Evolutionary conservation across 2,113 vertebrate species (phyloP), one percentile per base, ranked within the genome.

Genomic region (Sylvietta virens): DNA sequence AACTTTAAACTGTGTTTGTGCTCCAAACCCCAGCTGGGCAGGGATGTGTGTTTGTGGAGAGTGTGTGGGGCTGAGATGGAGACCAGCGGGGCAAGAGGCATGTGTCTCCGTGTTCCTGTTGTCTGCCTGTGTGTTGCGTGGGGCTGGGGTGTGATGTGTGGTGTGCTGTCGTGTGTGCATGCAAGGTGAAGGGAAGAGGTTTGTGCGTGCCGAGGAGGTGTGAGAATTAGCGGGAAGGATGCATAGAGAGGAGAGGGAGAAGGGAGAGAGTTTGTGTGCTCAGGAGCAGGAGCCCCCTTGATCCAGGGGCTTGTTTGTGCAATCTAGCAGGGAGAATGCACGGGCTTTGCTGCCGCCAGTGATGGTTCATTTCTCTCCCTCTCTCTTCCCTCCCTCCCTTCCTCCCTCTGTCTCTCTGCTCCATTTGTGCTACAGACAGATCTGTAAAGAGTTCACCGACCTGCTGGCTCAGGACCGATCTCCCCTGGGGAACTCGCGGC

Each of bases 391-490:
- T 74, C 35, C 64, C 45, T 81, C 54, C 82, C 66, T 78, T 27
- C 69, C 62, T 92, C 88, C 91, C 76, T 87, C 84, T 70, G 42
- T 86, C 83, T 96, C 95, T 96, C 89, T 93, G 95, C 95, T 77
- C 96, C 95, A 93, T 96, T 94, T 97, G 97, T 95, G 95, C 97
- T 97, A 91, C 97, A 99, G 99, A 98, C 99, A 99, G 99, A 99
- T 99, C 96, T 99, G 99, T 98, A 99, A 99, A 98, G 99, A 99
- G 98, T 99, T 99, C 98, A 99, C 99, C 96, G 99, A 99, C 98
- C 99, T 99, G 98, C 98, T 99, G 98, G 99, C 99, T 97, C 99
- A 99, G 98, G 99, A 99, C 98, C 99, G 99, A 97, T 99, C 99
- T 96, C 99, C 99, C 88, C 97, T 99, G 98, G 99, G 99, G 94